These are phyloP conservation scores for Bufo gargarizans DNA, from an alignment of 2,113 vertebrate species.

Conservation along the genomic window DNA sequence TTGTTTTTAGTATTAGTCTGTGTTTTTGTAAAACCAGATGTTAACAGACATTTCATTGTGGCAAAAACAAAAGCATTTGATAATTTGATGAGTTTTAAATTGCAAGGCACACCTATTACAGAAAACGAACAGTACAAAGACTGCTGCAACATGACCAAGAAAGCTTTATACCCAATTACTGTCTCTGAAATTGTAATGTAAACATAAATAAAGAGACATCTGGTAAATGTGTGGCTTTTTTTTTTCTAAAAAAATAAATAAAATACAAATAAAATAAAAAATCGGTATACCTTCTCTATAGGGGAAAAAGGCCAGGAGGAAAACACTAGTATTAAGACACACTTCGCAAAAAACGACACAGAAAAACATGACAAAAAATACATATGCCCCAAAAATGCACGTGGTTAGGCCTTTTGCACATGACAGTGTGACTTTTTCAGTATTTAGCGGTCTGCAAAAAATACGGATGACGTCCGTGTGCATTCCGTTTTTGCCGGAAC, in stretches of 20 bases:
- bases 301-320: too few relatives aligned
- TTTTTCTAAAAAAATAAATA: background rate
- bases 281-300: too few relatives aligned
- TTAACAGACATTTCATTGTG: conserved; percentile 34
- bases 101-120: conserved; percentile 13
- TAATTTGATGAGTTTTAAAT: conserved; percentile 44
- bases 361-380: too few relatives aligned
- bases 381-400: too few relatives aligned
- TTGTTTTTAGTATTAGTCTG: conserved; percentile 8
- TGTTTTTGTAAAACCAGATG: conserved; percentile 47
- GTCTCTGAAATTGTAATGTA: background rate
- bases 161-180: background rate
- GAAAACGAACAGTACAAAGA: conserved; percentile 12
- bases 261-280: too few relatives aligned
- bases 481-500: too few relatives aligned
- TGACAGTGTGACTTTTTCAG: too few relatives aligned
- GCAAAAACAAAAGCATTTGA: conserved; percentile 10
- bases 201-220: background rate
- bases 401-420: too few relatives aligned
- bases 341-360: too few relatives aligned
- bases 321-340: too few relatives aligned
- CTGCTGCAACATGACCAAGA: background rate
- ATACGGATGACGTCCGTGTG: too few relatives aligned
- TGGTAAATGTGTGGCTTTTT: background rate
- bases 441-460: too few relatives aligned